A percentile compares a stretch with the other conserved stretches of the same genome.
These are phyloP conservation scores for Dysmachus trigonus DNA, from an alignment of 2,888 invertebrate genomes.

Conservation along the genomic window DNA sequence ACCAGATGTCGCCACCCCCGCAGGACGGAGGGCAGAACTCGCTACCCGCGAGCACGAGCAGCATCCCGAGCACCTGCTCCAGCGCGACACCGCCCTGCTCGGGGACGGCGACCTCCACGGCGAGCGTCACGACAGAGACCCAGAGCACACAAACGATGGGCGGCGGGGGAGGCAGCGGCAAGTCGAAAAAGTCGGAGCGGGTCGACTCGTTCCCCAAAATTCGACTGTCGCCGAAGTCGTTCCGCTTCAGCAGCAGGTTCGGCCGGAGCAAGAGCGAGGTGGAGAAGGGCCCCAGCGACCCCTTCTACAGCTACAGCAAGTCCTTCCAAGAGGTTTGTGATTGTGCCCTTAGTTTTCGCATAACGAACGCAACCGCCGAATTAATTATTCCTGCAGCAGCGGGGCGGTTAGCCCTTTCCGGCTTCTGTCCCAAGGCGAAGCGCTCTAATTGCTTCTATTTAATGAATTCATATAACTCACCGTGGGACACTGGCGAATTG, in stretches of 20 bases:
- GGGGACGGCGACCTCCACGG: background rate
- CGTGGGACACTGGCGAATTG: background rate
- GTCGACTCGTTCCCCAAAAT: constrained; percentile 62
- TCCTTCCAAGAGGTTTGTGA: constrained; percentile 63
- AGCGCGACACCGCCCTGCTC: background rate
- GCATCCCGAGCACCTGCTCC: background rate
- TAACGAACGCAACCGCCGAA: no score
- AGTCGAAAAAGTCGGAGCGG: constrained; percentile 58
- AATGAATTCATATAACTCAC: background rate
- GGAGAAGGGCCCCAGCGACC: constrained; percentile 60
- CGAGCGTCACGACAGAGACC: background rate
- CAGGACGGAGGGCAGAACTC: constrained; percentile 16
- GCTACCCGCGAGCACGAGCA: background rate
- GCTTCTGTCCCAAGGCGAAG: background rate
- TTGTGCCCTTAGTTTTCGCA: no score
- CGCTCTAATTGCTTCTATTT: background rate
- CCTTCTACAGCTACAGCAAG: constrained; percentile 61
- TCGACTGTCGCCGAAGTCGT: constrained; percentile 62
- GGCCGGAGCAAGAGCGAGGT: constrained; percentile 63
- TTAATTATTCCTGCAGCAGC: background rate
- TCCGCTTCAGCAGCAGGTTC: constrained; percentile 62
- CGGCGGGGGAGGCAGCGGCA: background rate
- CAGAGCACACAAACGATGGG: background rate
- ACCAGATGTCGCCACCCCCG: constrained; percentile 53
- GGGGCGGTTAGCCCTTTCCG: background rate